Evolutionary conservation across 2,113 vertebrate species (phyloP).

Genomic region (Pedionomus torquatus): DNA sequence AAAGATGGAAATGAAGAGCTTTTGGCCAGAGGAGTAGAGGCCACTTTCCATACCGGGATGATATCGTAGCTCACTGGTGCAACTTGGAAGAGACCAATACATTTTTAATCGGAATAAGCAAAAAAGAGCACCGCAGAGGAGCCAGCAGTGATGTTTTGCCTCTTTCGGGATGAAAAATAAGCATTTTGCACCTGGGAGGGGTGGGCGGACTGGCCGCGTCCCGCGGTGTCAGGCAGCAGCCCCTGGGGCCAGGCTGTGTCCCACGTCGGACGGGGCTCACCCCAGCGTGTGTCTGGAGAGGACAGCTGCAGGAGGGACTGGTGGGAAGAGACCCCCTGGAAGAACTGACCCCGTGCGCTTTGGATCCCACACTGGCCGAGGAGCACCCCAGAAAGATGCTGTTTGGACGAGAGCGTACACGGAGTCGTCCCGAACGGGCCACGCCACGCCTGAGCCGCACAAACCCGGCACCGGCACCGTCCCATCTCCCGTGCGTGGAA

Average conservation of each 20-base stretch:
- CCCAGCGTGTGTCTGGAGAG: neutral
- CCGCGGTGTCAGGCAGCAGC: accelerated
- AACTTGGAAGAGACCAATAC: neutral
- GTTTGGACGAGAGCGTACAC: accelerated
- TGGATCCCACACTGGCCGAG: neutral
- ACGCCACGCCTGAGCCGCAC: too few species aligned
- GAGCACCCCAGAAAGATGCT: neutral
- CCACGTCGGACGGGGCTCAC: too few species aligned
- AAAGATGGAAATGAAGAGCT: neutral
- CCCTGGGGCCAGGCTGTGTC: neutral
- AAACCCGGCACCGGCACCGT: too few species aligned
- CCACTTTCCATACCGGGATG: neutral
- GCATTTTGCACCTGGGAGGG: neutral
- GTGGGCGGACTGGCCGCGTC: neutral
- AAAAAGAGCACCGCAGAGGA: neutral
- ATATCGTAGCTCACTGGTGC: neutral
- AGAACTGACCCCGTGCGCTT: neutral
- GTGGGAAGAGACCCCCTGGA: neutral
- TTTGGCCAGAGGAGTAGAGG: neutral
- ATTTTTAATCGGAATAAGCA: neutral
- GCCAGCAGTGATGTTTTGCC: accelerated
- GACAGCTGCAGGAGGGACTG: neutral
- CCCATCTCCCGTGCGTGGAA: neutral
- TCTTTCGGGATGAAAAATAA: neutral
- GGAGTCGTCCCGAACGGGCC: too few species aligned